Conservation (phyloP, 92 coral and sea anemone genomes). For the Hydrozoanthus gracilis region DNA sequence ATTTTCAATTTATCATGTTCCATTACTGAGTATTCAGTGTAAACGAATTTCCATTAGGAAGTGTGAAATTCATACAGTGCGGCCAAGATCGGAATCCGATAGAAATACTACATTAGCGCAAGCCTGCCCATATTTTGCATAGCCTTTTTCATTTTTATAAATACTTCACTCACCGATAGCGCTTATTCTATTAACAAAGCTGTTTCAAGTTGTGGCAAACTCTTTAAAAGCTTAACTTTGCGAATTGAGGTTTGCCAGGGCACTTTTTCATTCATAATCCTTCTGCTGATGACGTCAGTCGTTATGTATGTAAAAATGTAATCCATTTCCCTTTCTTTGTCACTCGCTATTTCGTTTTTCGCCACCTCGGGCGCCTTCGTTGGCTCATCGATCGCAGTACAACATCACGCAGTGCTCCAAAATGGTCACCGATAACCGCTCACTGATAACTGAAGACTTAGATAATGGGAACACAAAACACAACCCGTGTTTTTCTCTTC, state of each 20-base stretch:
- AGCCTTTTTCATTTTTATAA: neutral
- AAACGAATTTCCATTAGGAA: conserved; percentile 42
- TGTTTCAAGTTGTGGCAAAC: conserved; percentile 6
- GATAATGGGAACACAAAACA: conserved; percentile 2
- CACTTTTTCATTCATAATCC: conserved; percentile 29
- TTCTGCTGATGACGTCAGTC: conserved; percentile 33
- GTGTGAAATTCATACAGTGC: conserved; percentile 41
- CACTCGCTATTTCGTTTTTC: conserved; percentile 26
- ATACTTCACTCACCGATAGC: neutral
- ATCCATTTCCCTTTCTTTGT: conserved; percentile 48
- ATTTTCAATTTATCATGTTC: conserved; percentile 49
- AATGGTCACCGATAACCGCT: conserved; percentile 24
- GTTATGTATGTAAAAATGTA: conserved; percentile 43
- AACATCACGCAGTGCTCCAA: conserved; percentile 23
- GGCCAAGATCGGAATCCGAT: conserved; percentile 29
- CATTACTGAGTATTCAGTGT: conserved; percentile 2
- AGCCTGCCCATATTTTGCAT: neutral
- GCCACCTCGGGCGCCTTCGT: conserved; percentile 40
- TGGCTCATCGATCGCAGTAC: conserved; percentile 44
- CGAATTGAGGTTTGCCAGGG: conserved; percentile 38
- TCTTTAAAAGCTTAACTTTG: conserved; percentile 25
- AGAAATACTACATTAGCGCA: neutral
- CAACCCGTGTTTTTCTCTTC: neutral
- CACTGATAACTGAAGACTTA: conserved; percentile 12
- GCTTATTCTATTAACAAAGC: neutral